phyloP scores from a whole-genome alignment of 2,797 vertebrate genomes.

The Lindbergichthys nudifrons region DNA sequence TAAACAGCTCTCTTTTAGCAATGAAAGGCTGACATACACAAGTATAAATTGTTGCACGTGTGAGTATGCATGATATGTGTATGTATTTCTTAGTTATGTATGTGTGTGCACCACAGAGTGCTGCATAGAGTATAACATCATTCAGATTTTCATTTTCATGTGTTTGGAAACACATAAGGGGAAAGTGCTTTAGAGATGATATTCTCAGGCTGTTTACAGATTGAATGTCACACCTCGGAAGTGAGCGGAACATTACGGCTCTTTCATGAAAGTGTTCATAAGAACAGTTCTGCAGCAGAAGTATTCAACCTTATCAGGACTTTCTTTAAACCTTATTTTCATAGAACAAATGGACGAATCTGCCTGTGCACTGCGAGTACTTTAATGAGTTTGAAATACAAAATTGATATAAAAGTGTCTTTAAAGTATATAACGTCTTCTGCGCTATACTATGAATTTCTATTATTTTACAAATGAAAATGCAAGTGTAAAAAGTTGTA shows the following conservation, averaged over 20 bases:
- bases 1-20: conserved; percentile 57
- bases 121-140: background rate
- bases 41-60: conserved; percentile 22
- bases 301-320: conserved; percentile 1
- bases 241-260: conserved; percentile 25
- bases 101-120: conserved; percentile 6
- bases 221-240: conserved; percentile 41
- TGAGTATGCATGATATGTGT: conserved; percentile 5
- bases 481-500: too few species aligned
- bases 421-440: background rate
- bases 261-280: conserved; percentile 41
- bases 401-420: background rate
- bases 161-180: conserved; percentile 29
- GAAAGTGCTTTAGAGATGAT: conserved; percentile 19
- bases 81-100: conserved; percentile 14
- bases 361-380: background rate
- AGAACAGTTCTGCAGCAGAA: conserved; percentile 1
- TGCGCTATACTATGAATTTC: too few species aligned
- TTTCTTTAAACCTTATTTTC: background rate
- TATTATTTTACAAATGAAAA: too few species aligned
- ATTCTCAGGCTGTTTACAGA: conserved; percentile 10
- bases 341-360: background rate
- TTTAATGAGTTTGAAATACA: background rate
- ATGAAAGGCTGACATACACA: conserved; percentile 21
- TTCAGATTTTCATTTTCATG: conserved; percentile 39